Percentiles rank a stretch among this genome's conserved stretches.
These are phyloP conservation scores for Fregata magnificens DNA, from an alignment of 2,113 vertebrate genomes.

Conservation along the genomic window DNA sequence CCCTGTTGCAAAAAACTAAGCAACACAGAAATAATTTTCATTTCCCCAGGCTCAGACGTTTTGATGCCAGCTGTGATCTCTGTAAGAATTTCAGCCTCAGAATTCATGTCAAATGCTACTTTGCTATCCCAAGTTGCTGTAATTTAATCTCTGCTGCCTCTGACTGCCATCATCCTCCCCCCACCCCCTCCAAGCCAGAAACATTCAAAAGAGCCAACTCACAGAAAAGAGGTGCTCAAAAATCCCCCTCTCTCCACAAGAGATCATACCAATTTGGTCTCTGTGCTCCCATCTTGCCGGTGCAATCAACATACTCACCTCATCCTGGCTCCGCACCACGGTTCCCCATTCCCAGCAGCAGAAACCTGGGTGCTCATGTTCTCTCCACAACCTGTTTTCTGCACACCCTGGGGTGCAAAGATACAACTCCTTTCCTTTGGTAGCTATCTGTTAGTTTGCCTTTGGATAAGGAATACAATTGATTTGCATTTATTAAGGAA, in stretches of 20 bases:
- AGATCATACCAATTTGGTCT: neutral
- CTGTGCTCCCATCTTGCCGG: neutral
- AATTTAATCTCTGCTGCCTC: neutral
- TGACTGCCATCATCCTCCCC: neutral
- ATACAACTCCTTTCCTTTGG: neutral
- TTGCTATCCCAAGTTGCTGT: neutral
- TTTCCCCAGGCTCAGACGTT: neutral
- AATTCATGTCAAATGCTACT: neutral
- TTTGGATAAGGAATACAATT: neutral
- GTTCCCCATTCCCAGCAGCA: neutral
- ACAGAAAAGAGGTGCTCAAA: neutral
- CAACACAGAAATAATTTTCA: slow-evolving; percentile 3
- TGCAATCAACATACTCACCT: neutral
- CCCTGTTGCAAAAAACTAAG: neutral
- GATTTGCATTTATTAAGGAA: neutral
- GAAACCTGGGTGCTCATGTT: neutral
- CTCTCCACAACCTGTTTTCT: neutral
- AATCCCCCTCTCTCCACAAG: neutral
- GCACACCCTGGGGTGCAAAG: neutral
- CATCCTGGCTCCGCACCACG: neutral
- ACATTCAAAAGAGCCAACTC: neutral
- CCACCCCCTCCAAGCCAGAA: neutral
- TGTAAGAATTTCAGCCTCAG: neutral
- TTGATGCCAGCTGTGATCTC: slow-evolving; percentile 23
- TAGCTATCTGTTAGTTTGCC: neutral